A percentile compares a stretch with the other conserved stretches of the same genome.
phyloP scores from a whole-genome alignment of 23 tunicate species.

The Styela plicata region DNA sequence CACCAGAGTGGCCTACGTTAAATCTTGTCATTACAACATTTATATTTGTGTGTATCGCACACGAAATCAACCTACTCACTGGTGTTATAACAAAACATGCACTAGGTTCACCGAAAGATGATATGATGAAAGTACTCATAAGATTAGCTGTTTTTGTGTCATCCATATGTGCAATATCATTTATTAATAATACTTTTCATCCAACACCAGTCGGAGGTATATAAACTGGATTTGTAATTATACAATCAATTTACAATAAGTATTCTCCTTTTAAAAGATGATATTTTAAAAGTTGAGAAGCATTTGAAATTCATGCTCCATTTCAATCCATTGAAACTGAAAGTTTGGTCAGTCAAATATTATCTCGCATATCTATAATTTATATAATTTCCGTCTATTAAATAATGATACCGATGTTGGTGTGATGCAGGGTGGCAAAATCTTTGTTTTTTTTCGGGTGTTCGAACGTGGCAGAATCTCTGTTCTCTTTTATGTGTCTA shows the following conservation, averaged over 20 bases:
- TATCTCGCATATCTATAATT: too few relatives aligned
- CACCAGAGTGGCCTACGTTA: constrained; percentile 64
- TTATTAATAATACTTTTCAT: constrained; percentile 4
- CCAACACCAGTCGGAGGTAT: background rate
- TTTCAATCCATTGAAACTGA: too few relatives aligned
- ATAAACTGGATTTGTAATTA: background rate
- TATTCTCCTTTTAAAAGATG: too few relatives aligned
- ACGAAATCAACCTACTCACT: constrained; percentile 60
- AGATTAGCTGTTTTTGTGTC: background rate
- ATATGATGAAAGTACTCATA: background rate
- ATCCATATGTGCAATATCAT: constrained; percentile 10
- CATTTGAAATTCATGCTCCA: too few relatives aligned
- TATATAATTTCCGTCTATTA: too few relatives aligned
- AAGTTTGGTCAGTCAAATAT: too few relatives aligned
- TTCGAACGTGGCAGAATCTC: too few relatives aligned
- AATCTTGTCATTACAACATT: constrained; percentile 65
- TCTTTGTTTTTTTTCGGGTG: too few relatives aligned
- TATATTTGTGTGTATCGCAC: constrained; percentile 64
- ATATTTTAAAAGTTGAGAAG: too few relatives aligned
- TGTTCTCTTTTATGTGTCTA: too few relatives aligned
- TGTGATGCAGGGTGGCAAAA: too few relatives aligned
- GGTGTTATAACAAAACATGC: constrained; percentile 49
- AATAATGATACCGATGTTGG: too few relatives aligned
- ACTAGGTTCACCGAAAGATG: constrained; percentile 39
- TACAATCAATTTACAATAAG: background rate